Evolutionary conservation across 2,113 vertebrate genomes (phyloP).

Genomic region (Neogobius melanostomus): DNA sequence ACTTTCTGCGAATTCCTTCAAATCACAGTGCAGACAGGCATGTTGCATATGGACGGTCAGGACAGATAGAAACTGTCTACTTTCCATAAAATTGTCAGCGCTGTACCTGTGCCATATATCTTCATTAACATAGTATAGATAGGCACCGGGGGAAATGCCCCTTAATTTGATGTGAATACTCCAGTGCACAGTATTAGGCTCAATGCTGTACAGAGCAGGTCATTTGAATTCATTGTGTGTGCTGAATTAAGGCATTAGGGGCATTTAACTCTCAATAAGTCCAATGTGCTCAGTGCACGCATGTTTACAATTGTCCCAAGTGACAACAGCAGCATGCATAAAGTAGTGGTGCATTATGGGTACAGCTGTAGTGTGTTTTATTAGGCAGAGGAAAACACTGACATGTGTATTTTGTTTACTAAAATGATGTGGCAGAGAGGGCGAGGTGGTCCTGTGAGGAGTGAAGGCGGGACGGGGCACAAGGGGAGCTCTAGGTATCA

Average conservation of each 20-base stretch:
- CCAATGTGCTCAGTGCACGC: slow-evolving; percentile 17
- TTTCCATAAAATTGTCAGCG: slow-evolving; percentile 58
- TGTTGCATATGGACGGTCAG: slow-evolving; percentile 27
- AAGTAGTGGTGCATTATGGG: slow-evolving; percentile 14
- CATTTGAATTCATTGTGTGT: slow-evolving; percentile 56
- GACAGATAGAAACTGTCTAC: slow-evolving; percentile 58
- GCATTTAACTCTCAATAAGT: slow-evolving; percentile 42
- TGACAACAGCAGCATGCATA: slow-evolving; percentile 24
- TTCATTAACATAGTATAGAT: slow-evolving; percentile 60
- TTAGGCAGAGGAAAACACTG: slow-evolving; percentile 26
- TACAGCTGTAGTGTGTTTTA: slow-evolving; percentile 28
- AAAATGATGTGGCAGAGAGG: slow-evolving; percentile 7
- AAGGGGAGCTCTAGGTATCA: slow-evolving; percentile 30
- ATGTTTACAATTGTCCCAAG: slow-evolving; percentile 14
- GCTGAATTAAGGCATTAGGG: slow-evolving; percentile 50
- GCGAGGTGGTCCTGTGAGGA: not conserved
- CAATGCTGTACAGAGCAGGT: slow-evolving; percentile 26
- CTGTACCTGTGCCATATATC: slow-evolving; percentile 60
- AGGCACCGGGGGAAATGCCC: slow-evolving; percentile 53
- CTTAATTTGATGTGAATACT: slow-evolving; percentile 50
- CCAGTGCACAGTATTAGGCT: slow-evolving; percentile 34
- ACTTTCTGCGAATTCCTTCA: slow-evolving; percentile 24
- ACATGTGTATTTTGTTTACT: slow-evolving; percentile 55
- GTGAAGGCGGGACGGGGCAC: not conserved
- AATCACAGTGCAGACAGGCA: slow-evolving; percentile 44